These are phyloP conservation scores for Syngnathus scovelli DNA, from an alignment of 2,113 vertebrate genomes.

Conservation along the genomic window DNA sequence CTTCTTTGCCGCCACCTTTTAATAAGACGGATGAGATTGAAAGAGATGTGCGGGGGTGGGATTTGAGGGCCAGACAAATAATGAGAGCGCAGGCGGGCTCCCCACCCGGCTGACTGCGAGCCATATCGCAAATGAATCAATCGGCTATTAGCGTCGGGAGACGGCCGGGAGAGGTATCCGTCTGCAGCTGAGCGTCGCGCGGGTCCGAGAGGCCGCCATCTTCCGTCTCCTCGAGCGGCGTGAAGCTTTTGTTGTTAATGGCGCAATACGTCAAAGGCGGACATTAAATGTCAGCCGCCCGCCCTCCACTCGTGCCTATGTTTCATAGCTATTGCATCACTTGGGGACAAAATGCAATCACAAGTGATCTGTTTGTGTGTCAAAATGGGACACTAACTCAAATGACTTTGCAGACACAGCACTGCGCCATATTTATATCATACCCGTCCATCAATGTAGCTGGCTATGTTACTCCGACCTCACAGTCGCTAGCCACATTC, in stretches of 20 bases:
- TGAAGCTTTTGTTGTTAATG: constrained; percentile 61
- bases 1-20: constrained; percentile 65
- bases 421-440: constrained; percentile 16
- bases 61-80: constrained; percentile 65
- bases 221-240: constrained; percentile 45
- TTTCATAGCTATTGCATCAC: constrained; percentile 56
- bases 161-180: constrained; percentile 53
- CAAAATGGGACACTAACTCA: constrained; percentile 27
- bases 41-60: constrained; percentile 21
- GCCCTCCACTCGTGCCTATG: constrained; percentile 30
- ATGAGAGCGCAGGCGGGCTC: constrained; percentile 39
- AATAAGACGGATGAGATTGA: constrained; percentile 59
- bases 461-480: not conserved
- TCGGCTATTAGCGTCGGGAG: constrained; percentile 62
- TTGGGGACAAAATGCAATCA: constrained; percentile 20
- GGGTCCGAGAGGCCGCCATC: constrained; percentile 56
- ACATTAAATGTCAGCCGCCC: constrained; percentile 61
- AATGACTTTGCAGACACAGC: constrained; percentile 20
- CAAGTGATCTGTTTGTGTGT: constrained; percentile 31
- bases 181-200: constrained; percentile 54
- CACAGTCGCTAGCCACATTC: no score
- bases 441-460: not conserved
- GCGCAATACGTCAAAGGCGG: constrained; percentile 52
- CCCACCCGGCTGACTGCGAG: constrained; percentile 36
- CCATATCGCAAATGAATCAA: constrained; percentile 62